phyloP scores from a whole-genome alignment of 2,113 vertebrate species.

The Cathartes aura region DNA sequence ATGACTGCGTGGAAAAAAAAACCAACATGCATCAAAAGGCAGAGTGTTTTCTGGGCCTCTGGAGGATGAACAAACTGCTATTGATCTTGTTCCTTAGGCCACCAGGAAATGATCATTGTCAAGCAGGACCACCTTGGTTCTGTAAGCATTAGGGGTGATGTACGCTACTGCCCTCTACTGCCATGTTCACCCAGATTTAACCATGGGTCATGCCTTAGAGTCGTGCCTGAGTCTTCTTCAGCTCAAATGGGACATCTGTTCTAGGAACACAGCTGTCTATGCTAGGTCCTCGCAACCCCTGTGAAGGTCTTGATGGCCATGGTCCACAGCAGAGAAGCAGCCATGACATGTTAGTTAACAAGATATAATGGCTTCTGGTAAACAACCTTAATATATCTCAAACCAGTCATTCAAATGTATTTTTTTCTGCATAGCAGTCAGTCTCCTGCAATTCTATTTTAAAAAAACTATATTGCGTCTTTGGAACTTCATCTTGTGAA shows the following conservation, averaged over 20 bases:
- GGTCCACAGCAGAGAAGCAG: neutral
- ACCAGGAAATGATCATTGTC: neutral
- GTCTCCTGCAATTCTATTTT: neutral
- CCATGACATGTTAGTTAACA: neutral
- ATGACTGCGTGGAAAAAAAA: neutral
- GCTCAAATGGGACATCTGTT: neutral
- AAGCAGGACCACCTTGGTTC: neutral
- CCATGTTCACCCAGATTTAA: neutral
- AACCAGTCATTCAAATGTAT: neutral
- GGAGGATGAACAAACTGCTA: neutral
- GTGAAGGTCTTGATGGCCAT: neutral
- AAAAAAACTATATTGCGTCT: neutral
- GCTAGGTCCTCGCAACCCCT: neutral
- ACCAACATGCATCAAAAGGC: neutral
- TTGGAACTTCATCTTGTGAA: neutral
- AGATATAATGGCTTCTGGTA: neutral
- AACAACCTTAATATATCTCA: neutral
- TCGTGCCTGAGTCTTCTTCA: neutral
- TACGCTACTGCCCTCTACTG: slow-evolving; percentile 36
- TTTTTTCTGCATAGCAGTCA: neutral
- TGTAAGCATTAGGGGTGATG: neutral
- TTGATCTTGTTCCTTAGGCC: neutral
- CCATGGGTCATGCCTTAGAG: neutral
- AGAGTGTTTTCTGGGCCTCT: neutral
- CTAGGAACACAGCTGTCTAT: neutral